Base-by-base conservation (phyloP, 2,888 invertebrate species). In the Tenthredo distinguenda region DNA sequence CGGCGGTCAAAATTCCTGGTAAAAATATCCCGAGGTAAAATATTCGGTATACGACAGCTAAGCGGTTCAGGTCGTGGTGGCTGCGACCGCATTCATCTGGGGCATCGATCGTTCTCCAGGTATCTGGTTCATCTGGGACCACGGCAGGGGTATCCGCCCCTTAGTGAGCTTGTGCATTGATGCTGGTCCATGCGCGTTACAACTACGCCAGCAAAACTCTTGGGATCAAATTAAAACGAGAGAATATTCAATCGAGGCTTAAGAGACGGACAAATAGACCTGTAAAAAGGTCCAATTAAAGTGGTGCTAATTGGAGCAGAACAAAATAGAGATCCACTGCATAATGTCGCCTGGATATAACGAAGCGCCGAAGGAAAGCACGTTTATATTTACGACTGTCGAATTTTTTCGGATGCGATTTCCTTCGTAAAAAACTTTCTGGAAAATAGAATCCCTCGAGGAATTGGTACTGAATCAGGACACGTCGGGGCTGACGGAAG, bases 31-130 rank as follows among this genome's bases (percentile, higher is more conserved):
- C 43, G 76, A 76, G 15, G 26, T 77, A 34, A 50, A 47, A 40
- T 55, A 31, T 31, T 74, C 74, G 31, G 43, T 68, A n/a, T 43
- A 21, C 40, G 50, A 55, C 31, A 58, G 18, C 81, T 7, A 62
- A 81, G 37, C 81, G 62, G 62, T 68, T 83, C 83, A 83, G 71
- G 83, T 83, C 83, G 71, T 31, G 26, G 40, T 68, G 31, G 68
- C 83, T 43, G 83, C 26, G 50, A 77, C 83, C 83, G 15, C 65
- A 71, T 71, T 83, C 47, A 83, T 83, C 83, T 83, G 68, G 83
- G 47, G 43, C 83, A 83, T 83, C 68, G 83, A 83, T 83, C 83
- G 83, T 65, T 71, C 47, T 68, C 83, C 83, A 83, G 83, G 83
- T 71, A 68, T 83, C 43, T 83, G 58, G 65, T 83, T 65, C 68